These are phyloP conservation scores for Drosophila borealis DNA, from an alignment of 2,888 invertebrate genomes.

Conservation along the genomic window DNA sequence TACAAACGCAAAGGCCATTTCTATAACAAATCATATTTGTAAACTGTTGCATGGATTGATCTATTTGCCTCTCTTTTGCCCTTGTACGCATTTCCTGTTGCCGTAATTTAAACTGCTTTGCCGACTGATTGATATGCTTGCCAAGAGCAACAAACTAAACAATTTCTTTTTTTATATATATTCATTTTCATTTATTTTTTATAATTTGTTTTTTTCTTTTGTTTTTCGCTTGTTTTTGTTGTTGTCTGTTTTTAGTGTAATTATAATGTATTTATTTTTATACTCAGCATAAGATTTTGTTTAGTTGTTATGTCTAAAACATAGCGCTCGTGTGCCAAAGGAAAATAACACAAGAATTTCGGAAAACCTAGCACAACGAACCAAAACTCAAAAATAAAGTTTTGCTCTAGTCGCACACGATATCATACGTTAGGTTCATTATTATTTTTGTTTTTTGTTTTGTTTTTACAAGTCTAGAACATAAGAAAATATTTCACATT, in stretches of 20 bases:
- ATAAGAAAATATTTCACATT: constrained; percentile 77
- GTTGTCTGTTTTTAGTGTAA: constrained; percentile 55
- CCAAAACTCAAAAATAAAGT: constrained; percentile 51
- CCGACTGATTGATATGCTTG: constrained; percentile 28
- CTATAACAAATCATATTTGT: constrained; percentile 49
- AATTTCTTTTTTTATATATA: constrained; percentile 55
- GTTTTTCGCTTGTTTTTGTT: constrained; percentile 23
- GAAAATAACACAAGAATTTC: constrained; percentile 40
- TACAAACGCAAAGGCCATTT: constrained; percentile 1
- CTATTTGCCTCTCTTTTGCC: constrained; percentile 42
- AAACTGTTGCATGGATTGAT: constrained; percentile 67
- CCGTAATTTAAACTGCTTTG: constrained; percentile 9
- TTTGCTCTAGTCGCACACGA: constrained; percentile 28
- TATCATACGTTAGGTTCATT: constrained; percentile 48
- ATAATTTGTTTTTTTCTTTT: constrained; percentile 20
- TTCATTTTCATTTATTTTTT: constrained; percentile 58
- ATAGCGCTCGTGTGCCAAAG: constrained; percentile 64
- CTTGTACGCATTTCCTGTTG: neutral
- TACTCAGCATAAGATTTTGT: constrained; percentile 77
- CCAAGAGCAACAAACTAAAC: constrained; percentile 67
- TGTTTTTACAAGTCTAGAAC: constrained; percentile 74
- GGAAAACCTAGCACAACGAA: constrained; percentile 68
- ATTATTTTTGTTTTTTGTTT: constrained; percentile 30
- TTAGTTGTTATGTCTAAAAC: constrained; percentile 60
- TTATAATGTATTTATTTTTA: constrained; percentile 70